Evolutionary conservation across 2,888 invertebrate species (phyloP), one percentile per base, ranked within the genome.

Genomic region (Stenodera caucasica): DNA sequence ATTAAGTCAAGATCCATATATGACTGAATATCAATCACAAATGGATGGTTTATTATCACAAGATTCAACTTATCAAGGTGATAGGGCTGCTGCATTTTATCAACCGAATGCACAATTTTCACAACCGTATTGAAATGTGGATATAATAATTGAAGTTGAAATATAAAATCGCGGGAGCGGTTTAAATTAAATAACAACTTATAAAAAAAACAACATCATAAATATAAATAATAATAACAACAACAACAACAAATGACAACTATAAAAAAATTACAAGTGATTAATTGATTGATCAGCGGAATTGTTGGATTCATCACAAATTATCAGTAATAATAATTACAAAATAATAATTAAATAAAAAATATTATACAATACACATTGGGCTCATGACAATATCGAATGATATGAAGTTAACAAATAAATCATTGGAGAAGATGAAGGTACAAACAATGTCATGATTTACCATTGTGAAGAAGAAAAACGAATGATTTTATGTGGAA

Each of bases 11-110:
- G 94, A 94, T 81, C 91, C 91, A 61, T 88, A 90, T 78, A 87
- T 91, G 80, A 88, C 90, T 55, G 94, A 94, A 80, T 91, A 91
- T 80, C 92, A 92, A 77, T 96, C 96, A 55, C 96, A 97, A 83
- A 93, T 95, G 84, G 97, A 97, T 80, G 95, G 94, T 58, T 86
- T 97, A 75, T 84, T 97, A 74, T 97, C 96, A 53, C 97, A 97
- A 83, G 96, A 78, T 68, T 80, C 80, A n/a, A 81, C 80, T 40
- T 81, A 81, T 67, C 80, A 81, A 71, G 81, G 84, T 63, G 84
- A 84, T 70, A 80, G 89, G 78, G 33, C 12, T 33, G 83, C 79
- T 76, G 83, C 75, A 58, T 80, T 79, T 77, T 81, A 88, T 82
- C 86, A 86, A 82, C 81, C 83, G 50, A 83, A 85, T 81, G 84